Evolutionary conservation across 2,888 invertebrate species (phyloP), one percentile per base, ranked within the genome.

Genomic region (Drosophila yooni): DNA sequence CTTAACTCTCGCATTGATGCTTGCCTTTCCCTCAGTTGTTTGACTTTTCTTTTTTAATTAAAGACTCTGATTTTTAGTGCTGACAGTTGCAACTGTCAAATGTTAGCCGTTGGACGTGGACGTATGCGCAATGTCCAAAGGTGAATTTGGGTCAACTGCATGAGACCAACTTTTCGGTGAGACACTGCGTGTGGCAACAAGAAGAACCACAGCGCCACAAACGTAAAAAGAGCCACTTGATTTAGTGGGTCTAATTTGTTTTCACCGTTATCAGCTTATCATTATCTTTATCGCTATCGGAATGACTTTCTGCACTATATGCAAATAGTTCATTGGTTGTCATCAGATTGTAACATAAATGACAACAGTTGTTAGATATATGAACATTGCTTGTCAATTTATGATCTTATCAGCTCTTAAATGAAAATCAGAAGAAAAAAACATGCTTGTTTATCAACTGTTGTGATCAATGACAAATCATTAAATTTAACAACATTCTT

Each of bases 31-130:
- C 33, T 63, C 40, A 34, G 15, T 58, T 61, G 56, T 25, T 60
- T 59, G 57, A 56, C 48, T 56, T 70, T 67, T 52, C 53, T 48
- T 36, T 75, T 82, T 82, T 88, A 90, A 86, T 86, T 90, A 86
- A 61, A 69, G 70, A 64, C 71, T 74, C 54, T 62, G 60, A 33
- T 65, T 73, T 82, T 71, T 50, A 46, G 58, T 51, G 79, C 78
- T 59, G 82, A 70, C 82, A 78, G 70, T 64, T 68, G 74, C 64
- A 76, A 56, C 82, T 60, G 63, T 71, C 73, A 61, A 63, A 57
- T 69, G 51, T 67, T 40, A 33, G 40, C 54, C 64, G 68, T 38
- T 56, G 54, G 60, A 71, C 68, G 53, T 51, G 63, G 66, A n/a
- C 80, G 79, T 82, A 80, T 80, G 71, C 60, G 82, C 66, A 82